These are phyloP conservation scores for Campoletis raptor DNA, from an alignment of 2,888 invertebrate genomes.

Conservation along the genomic window DNA sequence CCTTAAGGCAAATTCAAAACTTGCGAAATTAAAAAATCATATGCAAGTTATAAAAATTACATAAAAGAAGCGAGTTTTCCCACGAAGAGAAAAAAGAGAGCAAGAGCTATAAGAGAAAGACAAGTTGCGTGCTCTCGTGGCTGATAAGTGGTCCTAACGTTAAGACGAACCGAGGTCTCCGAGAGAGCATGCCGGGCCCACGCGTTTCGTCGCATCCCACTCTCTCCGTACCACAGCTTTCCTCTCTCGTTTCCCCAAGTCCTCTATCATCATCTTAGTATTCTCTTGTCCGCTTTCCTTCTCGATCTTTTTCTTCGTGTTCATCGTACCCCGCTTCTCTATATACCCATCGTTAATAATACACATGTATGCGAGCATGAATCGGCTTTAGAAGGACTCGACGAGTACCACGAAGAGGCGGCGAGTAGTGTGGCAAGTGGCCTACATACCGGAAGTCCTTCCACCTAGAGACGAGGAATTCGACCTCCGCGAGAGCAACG, in stretches of 20 bases:
- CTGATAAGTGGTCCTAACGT: slow-evolving; percentile 62
- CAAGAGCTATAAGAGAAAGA: not conserved
- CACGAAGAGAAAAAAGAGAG: slow-evolving; percentile 46
- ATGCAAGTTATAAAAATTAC: not conserved
- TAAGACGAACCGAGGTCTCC: slow-evolving; percentile 48
- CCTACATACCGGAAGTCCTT: slow-evolving; percentile 72
- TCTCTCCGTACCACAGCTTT: slow-evolving; percentile 39
- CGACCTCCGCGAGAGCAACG: slow-evolving; percentile 55
- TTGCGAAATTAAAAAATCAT: not conserved
- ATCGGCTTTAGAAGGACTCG: not conserved
- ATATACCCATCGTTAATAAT: not conserved
- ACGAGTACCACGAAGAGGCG: not conserved
- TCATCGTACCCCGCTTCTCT: slow-evolving; percentile 12
- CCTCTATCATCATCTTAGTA: not conserved
- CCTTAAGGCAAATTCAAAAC: not conserved
- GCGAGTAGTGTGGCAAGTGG: slow-evolving; percentile 41
- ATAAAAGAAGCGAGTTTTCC: slow-evolving; percentile 49
- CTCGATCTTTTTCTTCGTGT: slow-evolving; percentile 24
- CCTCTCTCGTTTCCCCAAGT: not conserved
- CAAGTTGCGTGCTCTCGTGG: slow-evolving; percentile 54
- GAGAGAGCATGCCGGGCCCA: slow-evolving; percentile 66
- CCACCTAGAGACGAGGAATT: slow-evolving; percentile 71
- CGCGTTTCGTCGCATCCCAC: slow-evolving; percentile 62
- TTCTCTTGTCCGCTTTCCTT: slow-evolving; percentile 51
- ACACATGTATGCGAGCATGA: not conserved